Base-by-base conservation (phyloP, 1,140 invertebrate genomes). In the Zaprionus tsacasi region DNA sequence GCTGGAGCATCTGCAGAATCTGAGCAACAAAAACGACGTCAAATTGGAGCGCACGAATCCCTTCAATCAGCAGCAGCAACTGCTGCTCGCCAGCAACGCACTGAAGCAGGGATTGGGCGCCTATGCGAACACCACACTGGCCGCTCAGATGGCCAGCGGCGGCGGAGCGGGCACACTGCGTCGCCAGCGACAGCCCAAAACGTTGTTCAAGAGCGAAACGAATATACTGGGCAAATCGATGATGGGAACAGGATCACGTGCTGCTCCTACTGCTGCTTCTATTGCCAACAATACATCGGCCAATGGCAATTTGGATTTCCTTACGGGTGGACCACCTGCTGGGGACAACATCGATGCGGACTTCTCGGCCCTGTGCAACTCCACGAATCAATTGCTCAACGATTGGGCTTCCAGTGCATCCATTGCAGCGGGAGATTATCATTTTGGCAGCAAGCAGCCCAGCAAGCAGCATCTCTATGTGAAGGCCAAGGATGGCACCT, bases 401-500 rank as follows among this genome's bases (percentile, higher is more conserved):
- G 91, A 92, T 64, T 92, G 91, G 91, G 88, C 91, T 56, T 91
- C 91, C 38, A 92, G 78, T 58, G 82, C 85, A 21, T 91, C 82
- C 21, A 89, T 83, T 48, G 88, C 88, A 0, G 91, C 87, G n/a
- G 76, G 82, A 5, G 87, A 91, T 13, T 88, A 92, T 69, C 87
- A 91, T 25, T 92, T 92, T 72, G 92, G 92, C 59, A 91, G 76
- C 76, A 92, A 91, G 33, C 86, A 91, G 60, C 81, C 91, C 12
- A 83, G 77, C 38, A 92, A 92, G 40, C 92, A 92, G 73, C 92
- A 92, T 56, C 56, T 92, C 12, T 92, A 92, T 58, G 85, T 92
- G 6, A 92, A 92, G 72, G 82, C 92, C 64, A 92, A 92, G 74
- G 91, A 92, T 43, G 92, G 91, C 58, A 83, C 91, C 27, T 92